A percentile compares a stretch with the other conserved stretches of the same genome.
phyloP scores from a whole-genome alignment of 2,888 invertebrate species.

The Pedicia rivosa region DNA sequence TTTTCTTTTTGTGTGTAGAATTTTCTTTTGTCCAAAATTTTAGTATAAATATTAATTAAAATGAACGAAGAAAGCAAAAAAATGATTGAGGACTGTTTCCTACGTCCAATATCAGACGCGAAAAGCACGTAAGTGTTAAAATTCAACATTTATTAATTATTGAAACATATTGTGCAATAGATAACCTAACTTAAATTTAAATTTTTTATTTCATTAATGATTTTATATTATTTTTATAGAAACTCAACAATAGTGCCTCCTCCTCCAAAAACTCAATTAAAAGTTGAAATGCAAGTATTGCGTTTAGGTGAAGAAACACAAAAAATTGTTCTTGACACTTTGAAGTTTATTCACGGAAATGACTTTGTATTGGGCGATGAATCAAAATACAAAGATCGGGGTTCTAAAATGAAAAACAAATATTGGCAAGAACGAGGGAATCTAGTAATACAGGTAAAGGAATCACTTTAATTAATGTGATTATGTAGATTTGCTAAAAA shows the following conservation, averaged over 20 bases:
- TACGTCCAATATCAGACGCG: slow-evolving; percentile 43
- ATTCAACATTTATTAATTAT: slow-evolving; percentile 7
- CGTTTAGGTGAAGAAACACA: slow-evolving; percentile 51
- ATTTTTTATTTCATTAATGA: not conserved
- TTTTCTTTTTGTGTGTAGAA: too few species aligned
- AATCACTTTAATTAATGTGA: too few species aligned
- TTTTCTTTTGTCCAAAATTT: too few species aligned
- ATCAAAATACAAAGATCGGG: slow-evolving; percentile 47
- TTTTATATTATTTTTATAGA: slow-evolving; percentile 13
- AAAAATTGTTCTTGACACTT: slow-evolving; percentile 54
- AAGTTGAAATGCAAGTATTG: slow-evolving; percentile 61
- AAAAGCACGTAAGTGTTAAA: slow-evolving; percentile 35
- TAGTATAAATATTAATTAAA: slow-evolving; percentile 10
- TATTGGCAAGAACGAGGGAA: slow-evolving; percentile 67
- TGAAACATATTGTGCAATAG: not conserved
- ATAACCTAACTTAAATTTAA: not conserved
- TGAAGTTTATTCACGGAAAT: slow-evolving; percentile 58
- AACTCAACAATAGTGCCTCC: slow-evolving; percentile 28
- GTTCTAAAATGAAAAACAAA: slow-evolving; percentile 46
- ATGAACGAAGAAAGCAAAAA: slow-evolving; percentile 43
- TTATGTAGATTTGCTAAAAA: too few species aligned
- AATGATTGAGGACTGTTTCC: slow-evolving; percentile 44
- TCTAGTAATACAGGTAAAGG: slow-evolving; percentile 41
- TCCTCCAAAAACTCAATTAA: slow-evolving; percentile 37
- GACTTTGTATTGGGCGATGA: slow-evolving; percentile 41